Base-by-base conservation (phyloP, 2,888 invertebrate genomes). In the Agrypnus murinus region DNA sequence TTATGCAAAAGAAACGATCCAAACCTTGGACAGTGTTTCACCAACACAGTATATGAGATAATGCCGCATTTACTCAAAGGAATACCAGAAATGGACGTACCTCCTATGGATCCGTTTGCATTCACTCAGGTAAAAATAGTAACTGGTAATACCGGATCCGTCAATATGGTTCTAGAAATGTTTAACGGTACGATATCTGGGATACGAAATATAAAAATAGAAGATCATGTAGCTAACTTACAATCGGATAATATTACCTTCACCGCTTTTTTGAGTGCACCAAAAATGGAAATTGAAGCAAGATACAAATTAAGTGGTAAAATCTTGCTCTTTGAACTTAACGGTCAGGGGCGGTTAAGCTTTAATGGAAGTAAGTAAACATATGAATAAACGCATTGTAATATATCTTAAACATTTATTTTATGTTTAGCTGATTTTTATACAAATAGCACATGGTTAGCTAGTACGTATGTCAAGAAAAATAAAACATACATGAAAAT, bases 81-180 rank as follows among this genome's bases (percentile, higher is more conserved):
- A 5, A 77, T 84, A 45, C 83, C 83, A 4, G 82, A 82, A 70
- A 72, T 85, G 74, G 78, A 78, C 53, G 58, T 85, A 2, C 80
- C 82, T 3, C 57, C 81, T 7, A 73, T 84, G 12, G 83, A 84
- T 5, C 83, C 84, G 17, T 73, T 82, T 60, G 46, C 74, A 17
- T 69, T 81, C 60, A 74, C 79, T 12, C 64, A 81, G 76, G 66
- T 82, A 14, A 72, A 71, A 12, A 58, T 82, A 40, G 75, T 78
- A 60, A 80, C 81, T 60, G 79, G 80, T 34, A 77, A 62, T 15
- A 65, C 78, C 4, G 43, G 69, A 7, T 75, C 79, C 2, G 46
- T 82, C 1, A 79, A 81, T 63, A 77, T 82, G 48, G 77, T 77
- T 40, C 80, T 81, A 0, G 59, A 69, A 10, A 64, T 81, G 36